Base-by-base conservation (phyloP, 1,140 invertebrate species). In the Zaprionus vittiger region DNA sequence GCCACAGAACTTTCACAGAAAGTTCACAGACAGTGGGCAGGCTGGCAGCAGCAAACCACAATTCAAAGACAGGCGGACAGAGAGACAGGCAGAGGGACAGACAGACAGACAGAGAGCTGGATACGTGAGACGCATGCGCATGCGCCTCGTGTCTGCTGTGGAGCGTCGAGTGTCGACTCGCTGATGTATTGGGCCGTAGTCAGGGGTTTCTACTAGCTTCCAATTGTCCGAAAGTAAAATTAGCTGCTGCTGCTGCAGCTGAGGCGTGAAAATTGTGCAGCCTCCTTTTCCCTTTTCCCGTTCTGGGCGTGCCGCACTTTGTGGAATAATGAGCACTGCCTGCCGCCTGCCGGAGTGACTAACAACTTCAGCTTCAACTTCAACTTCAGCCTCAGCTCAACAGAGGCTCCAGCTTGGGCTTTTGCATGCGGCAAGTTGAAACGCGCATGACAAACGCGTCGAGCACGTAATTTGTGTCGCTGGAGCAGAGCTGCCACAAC, bases 61-160 rank as follows among this genome's bases (percentile, higher is more conserved):
- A 60, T 49, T 61, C 44, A 65, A 31, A 72, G 47, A 14, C 24
- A 2, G 20, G 17, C 12, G 1, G 62, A 17, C 15, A 56, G 22
- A 7, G 20, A 14, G 37, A 55, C 14, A 14, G 37, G 55, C 14
- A 14, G 56, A 41, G 34, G 11, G 24, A 7, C 22, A 24, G 49
- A 24, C 24, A 24, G 49, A 65, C 1, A 4, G 24, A 26, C 24
- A 11, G 44, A 34, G 62, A 20, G 52, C 63, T 37, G 22, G 71
- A 54, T 79, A 84, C 84, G 79, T 90, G 85, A 89, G 81, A 57
- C 75, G 85, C 85, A 89, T 89, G 84, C 85, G 84, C 79, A 79
- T 73, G 64, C 63, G 68, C 54, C 52, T 54, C 11, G 38, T 62
- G 37, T 57, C n/a, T 20, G 44, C 44, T 47, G 44, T 47, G 37